Base-by-base conservation (phyloP, 2,888 invertebrate species). In the Mayetiola destructor region DNA sequence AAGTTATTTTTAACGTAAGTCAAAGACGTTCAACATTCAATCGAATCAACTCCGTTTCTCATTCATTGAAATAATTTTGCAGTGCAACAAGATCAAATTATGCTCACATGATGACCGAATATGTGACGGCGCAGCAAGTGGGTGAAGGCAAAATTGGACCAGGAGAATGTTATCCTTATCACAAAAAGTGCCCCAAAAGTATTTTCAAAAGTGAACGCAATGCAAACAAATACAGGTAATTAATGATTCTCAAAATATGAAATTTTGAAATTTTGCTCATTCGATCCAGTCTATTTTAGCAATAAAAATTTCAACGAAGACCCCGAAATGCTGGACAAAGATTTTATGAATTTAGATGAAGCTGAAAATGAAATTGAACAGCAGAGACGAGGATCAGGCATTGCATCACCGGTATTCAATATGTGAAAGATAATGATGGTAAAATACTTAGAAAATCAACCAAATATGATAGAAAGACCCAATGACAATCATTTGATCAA, bases 91-190 rank as follows among this genome's bases (percentile, higher is more conserved):
- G 83, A 69, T 89, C 90, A 1, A 88, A 88, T 0, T 88, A 83
- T 66, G 78, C 88, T 0, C 76, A 79, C 56, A 73, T 85, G 10
- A 70, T 90, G 57, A 70, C 77, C 2, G 89, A 89, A 64, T 89
- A 90, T 64, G 85, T 89, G 0, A 79, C 81, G 57, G 90, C 90
- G 0, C 88, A 90, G 70, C 79, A 80, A 59, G 80, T 84, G 8
- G 89, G 89, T 0, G 80, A 80, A 64, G 78, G 80, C 0, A 79
- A 78, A 3, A 64, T 67, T 56, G 73, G 73, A 14, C 77, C 80
- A 1, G 85, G 86, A 6, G 89, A 90, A 70, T 90, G 90, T 68
- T 88, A 87, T 81, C 86, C 85, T 1, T 90, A 89, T 68, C 84
- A 84, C 72, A 81, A 85, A 66, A 80, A 81, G 56, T 90, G 90